Percentiles rank a stretch among this genome's conserved stretches.
Conservation (phyloP, 2,888 invertebrate genomes). For the Augiades crinisus region DNA sequence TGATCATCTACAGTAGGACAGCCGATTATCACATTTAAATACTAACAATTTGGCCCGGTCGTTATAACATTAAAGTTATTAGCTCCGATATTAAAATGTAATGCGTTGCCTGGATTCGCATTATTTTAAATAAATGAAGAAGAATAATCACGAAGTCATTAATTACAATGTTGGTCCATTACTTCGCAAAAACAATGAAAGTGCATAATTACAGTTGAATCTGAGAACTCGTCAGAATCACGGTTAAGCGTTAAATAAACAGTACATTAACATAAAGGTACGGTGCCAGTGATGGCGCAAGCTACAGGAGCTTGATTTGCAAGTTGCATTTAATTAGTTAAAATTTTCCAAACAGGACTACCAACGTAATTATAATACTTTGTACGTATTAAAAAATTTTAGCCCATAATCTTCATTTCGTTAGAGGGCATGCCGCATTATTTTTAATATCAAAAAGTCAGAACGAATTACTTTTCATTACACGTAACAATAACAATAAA, state of each 20-base stretch:
- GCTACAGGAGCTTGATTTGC: neutral
- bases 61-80: too few species aligned
- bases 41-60: too few species aligned
- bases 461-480: conserved; percentile 9
- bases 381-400: neutral
- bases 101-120: neutral
- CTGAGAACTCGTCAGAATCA: conserved; percentile 12
- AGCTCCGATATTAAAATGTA: too few species aligned
- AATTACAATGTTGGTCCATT: conserved; percentile 11
- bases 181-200: conserved; percentile 8
- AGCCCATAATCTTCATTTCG: neutral
- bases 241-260: conserved; percentile 15
- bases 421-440: neutral
- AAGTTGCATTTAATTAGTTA: too few species aligned
- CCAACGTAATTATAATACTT: too few species aligned
- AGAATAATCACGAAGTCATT: neutral
- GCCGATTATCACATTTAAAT: too few species aligned
- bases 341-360: too few species aligned
- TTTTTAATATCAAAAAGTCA: neutral
- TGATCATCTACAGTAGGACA: too few species aligned
- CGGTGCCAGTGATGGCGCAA: neutral
- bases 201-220: conserved; percentile 9
- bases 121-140: neutral
- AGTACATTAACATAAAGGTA: conserved; percentile 8
- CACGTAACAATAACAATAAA: conserved; percentile 13